Percentiles rank a stretch among this genome's conserved stretches.
phyloP scores from a whole-genome alignment of 2,888 invertebrate genomes.

The Ctena decussata region DNA sequence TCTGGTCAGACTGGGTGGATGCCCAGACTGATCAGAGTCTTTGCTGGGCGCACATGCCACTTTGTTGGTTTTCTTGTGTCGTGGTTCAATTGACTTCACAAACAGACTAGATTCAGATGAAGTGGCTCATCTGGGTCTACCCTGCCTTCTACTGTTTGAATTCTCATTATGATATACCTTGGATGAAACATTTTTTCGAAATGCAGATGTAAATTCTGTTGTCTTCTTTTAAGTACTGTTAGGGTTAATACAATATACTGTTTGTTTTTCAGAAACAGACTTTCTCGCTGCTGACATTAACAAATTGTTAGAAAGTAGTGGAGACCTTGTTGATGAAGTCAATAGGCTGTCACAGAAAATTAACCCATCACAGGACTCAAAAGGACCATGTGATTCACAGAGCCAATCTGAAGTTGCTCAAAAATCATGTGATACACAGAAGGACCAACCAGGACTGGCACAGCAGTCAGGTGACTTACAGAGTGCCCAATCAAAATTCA shows the following conservation, averaged over 20 bases:
- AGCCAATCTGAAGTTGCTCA: neutral
- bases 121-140: no score
- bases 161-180: no score
- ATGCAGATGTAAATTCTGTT: no score
- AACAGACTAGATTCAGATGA: no score
- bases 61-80: no score
- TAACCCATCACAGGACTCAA: slow-evolving; percentile 23
- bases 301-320: slow-evolving; percentile 37
- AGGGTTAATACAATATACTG: neutral
- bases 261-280: neutral
- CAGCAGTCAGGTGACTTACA: slow-evolving; percentile 16
- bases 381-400: slow-evolving; percentile 1
- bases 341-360: slow-evolving; percentile 31
- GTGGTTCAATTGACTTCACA: no score
- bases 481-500: slow-evolving; percentile 10
- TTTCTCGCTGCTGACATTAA: slow-evolving; percentile 37
- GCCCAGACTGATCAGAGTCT: no score
- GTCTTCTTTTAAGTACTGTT: no score
- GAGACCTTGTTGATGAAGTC: slow-evolving; percentile 51
- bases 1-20: no score
- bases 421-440: slow-evolving; percentile 5
- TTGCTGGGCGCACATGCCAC: no score
- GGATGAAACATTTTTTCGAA: no score
- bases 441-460: neutral
- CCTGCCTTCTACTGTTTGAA: no score